Base-by-base conservation (phyloP, 2,888 invertebrate genomes). In the Sialis fuliginosa region DNA sequence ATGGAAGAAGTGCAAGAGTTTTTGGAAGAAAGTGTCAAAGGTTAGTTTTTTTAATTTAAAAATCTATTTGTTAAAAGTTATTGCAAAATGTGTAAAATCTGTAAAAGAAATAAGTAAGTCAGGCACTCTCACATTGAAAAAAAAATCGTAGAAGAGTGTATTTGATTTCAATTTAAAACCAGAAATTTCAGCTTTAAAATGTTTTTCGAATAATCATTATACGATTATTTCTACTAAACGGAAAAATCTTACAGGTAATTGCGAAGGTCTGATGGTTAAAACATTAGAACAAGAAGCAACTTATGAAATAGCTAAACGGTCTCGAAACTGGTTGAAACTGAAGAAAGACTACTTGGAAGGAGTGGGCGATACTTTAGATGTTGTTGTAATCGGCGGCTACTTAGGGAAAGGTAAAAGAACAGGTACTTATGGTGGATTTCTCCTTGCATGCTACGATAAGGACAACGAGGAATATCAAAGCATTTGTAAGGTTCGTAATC, bases 211-310 rank as follows among this genome's bases (percentile, higher is more conserved):
- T n/a, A n/a, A n/a, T n/a, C n/a, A n/a, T n/a, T n/a, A n/a, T n/a
- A n/a, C n/a, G n/a, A n/a, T n/a, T n/a, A n/a, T n/a, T n/a, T n/a
- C n/a, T n/a, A n/a, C n/a, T n/a, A n/a, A n/a, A n/a, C n/a, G n/a
- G n/a, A n/a, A n/a, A n/a, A n/a, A n/a, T n/a, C n/a, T n/a, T 22
- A 22, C 22, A 22, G 92, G 87, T 46, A 92, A 93, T 60, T 98
- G 98, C 67, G 98, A 98, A 70, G 98, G 98, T 1, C 71, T 98
- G 48, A 98, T 98, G 97, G 90, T 98, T 6, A 98, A 98, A 71
- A 90, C 95, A 0, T 67, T 98, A 45, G 76, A 81, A 54, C 79
- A 79, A 33, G 82, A 87, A 57, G 91, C 97, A 0, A 84, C 87
- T 0, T 98, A 98, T 65, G 97, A 98, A 71, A 97, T 98, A 55